Percentiles rank a stretch among this genome's conserved stretches.
Conservation (phyloP, 2,113 vertebrate genomes). For the Peucedramus taeniatus region DNA sequence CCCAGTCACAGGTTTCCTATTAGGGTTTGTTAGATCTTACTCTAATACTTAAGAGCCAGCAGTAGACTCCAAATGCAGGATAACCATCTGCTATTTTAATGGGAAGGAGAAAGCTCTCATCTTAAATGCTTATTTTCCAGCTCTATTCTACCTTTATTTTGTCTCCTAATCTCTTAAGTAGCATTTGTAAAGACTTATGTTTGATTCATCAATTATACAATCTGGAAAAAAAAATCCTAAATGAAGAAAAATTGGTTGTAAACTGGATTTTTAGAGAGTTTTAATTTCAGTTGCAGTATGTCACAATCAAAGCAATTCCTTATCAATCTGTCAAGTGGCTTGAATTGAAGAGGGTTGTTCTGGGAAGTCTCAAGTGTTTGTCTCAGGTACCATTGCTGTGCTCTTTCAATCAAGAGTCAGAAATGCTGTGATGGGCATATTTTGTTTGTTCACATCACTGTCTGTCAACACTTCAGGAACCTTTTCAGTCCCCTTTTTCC, state of each 20-base stretch:
- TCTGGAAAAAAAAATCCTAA: not conserved
- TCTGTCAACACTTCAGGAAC: slow-evolving; percentile 52
- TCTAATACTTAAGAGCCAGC: not conserved
- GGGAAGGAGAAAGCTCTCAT: not conserved
- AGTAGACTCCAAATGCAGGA: not conserved
- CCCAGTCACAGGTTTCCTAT: not conserved
- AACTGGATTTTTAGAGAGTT: not conserved
- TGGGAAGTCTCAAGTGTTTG: not conserved
- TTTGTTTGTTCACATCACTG: slow-evolving; percentile 37
- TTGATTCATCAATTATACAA: not conserved
- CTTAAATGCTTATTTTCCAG: not conserved
- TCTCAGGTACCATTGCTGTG: not conserved
- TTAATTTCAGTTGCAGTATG: not conserved
- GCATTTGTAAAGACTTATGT: not conserved
- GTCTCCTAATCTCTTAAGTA: not conserved
- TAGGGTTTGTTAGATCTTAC: not conserved
- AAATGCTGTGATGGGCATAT: not conserved
- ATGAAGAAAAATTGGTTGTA: not conserved
- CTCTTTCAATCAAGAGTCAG: slow-evolving; percentile 11
- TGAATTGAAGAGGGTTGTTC: not conserved
- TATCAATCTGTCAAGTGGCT: not conserved
- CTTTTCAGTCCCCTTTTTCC: slow-evolving; percentile 54
- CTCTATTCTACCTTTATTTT: not conserved
- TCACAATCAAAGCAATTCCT: not conserved
- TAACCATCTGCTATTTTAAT: not conserved